Conservation (phyloP, 2,797 vertebrate species). For the Tadarida brasiliensis region DNA sequence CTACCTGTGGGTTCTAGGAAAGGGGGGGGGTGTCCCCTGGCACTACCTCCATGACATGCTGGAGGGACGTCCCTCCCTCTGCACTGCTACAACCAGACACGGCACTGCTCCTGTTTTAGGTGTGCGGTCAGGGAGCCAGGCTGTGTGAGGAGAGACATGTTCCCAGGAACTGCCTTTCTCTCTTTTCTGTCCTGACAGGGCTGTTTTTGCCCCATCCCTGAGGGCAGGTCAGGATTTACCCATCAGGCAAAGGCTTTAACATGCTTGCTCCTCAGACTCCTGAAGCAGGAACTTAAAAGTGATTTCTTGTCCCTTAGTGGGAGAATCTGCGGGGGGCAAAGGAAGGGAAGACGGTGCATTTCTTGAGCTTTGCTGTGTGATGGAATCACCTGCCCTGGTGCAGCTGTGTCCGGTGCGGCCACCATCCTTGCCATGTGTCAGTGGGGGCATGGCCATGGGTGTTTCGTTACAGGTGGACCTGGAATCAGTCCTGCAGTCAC, state of each 20-base stretch:
- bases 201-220: background rate
- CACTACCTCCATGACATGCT: background rate
- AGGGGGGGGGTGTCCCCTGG: too few relatives aligned
- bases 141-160: too few relatives aligned
- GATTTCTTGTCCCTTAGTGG: background rate
- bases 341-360: too few relatives aligned
- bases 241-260: background rate
- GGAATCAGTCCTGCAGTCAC: constrained; percentile 86
- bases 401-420: fast-evolving
- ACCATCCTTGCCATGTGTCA: fast-evolving
- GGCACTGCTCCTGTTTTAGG: background rate
- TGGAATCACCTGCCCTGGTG: fast-evolving
- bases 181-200: background rate
- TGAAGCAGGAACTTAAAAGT: background rate
- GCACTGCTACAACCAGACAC: background rate
- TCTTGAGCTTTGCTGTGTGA: background rate
- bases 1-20: background rate
- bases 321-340: background rate
- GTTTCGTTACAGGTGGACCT: constrained; percentile 88
- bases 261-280: too few relatives aligned
- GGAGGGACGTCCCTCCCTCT: too few relatives aligned
- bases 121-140: too few relatives aligned
- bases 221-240: background rate
- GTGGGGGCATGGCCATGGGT: background rate
- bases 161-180: background rate